Evolutionary conservation across 2,797 vertebrate genomes (phyloP).

Genomic region (Chiroxiphia lanceolata): DNA sequence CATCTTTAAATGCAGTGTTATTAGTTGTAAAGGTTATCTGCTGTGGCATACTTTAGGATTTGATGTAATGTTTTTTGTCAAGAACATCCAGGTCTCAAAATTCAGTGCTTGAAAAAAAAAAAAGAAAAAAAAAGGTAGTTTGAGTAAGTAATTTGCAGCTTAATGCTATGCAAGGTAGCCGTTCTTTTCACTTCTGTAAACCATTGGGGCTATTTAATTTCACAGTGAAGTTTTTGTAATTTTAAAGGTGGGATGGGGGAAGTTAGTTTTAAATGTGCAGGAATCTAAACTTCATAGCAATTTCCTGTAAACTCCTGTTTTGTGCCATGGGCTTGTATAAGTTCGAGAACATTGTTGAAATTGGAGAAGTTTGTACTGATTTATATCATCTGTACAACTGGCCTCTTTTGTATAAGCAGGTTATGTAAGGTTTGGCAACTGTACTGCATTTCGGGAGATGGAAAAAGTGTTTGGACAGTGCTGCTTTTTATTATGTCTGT

Average conservation of each 20-base stretch:
- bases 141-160: neutral
- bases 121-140: neutral
- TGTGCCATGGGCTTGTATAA: constrained; percentile 10
- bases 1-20: neutral
- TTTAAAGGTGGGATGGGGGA: neutral
- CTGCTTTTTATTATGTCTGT: neutral
- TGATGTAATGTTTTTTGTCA: neutral
- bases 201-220: neutral
- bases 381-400: constrained; percentile 20
- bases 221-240: neutral
- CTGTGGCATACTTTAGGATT: neutral
- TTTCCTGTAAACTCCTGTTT: constrained; percentile 37
- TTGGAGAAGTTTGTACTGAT: constrained; percentile 23
- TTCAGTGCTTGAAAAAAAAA: neutral
- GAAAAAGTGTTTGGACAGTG: neutral
- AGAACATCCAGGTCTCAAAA: neutral
- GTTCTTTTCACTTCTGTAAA: neutral
- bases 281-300: constrained; percentile 8
- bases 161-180: neutral
- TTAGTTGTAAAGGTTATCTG: neutral
- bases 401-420: constrained; percentile 35
- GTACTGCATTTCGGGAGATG: neutral
- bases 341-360: neutral
- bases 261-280: neutral
- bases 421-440: constrained; percentile 48